phyloP scores from a whole-genome alignment of 2,113 vertebrate genomes.

The Chaetops frenatus region DNA sequence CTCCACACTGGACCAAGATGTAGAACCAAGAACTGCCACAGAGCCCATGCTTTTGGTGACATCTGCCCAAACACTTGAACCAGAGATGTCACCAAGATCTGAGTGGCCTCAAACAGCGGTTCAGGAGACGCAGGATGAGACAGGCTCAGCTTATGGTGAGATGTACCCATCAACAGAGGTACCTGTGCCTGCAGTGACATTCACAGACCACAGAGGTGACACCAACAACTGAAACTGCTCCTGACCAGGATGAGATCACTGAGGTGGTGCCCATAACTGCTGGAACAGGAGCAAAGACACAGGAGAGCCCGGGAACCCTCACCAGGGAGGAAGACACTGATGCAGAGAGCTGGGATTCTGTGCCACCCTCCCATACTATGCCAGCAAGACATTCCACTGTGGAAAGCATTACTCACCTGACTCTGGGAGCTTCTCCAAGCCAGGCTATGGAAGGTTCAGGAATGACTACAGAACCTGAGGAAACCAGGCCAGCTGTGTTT shows the following conservation, averaged over 20 bases:
- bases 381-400: background rate
- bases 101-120: background rate
- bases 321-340: background rate
- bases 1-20: background rate
- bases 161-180: background rate
- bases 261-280: background rate
- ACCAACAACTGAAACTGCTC: background rate
- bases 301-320: background rate
- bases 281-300: background rate
- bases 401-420: slow-evolving; percentile 18
- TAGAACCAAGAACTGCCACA: background rate
- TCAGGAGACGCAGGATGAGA: background rate
- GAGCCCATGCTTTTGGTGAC: background rate
- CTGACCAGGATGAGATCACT: slow-evolving; percentile 2
- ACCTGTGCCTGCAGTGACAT: background rate
- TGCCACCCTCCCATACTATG: background rate
- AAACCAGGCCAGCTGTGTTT: slow-evolving; percentile 9
- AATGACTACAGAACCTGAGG: slow-evolving; percentile 38
- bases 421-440: slow-evolving; percentile 11
- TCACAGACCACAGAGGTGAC: background rate
- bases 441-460: slow-evolving; percentile 61
- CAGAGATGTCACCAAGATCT: background rate
- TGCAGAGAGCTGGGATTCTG: background rate
- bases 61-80: background rate
- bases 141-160: slow-evolving; percentile 54